Base-by-base conservation (phyloP, 2,797 vertebrate genomes). In the Alauda arvensis region DNA sequence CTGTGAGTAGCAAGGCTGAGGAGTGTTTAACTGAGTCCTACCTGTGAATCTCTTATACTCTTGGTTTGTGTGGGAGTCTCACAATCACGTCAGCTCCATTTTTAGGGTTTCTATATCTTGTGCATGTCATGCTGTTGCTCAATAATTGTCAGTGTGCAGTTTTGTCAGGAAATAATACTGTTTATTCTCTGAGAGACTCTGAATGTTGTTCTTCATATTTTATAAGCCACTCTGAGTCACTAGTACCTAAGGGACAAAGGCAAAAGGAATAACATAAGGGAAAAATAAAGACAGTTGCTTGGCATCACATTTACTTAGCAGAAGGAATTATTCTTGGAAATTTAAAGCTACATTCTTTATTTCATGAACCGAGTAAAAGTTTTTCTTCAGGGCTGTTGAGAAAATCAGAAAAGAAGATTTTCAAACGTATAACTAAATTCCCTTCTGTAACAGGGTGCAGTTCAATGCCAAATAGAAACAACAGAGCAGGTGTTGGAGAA, bases 181-280 rank as follows among this genome's bases (percentile, higher is more conserved):
- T 92, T 93, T 92, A 91, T 91, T 95, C 77, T 90, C 74, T 82
- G 62, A 84, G 46, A 95, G 55, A 53, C 25, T 90, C 75, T 83
- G 61, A 76, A 84, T 82, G 89, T 77, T 93, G 80, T 77, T 92
- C 55, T 93, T 93, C 55, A 87, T 91, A 89, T 93, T 95, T 93
- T 79, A 88, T 93, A 87, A 90, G 52, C 45, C 56, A 60, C 34
- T 83, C 93, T 93, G 86, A 94, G 67, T 93, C 91, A 94, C 59
- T 55, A 19, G 63, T 56, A 92, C 69, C 48, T 75, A 52, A 77
- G 84, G 72, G 84, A 93, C 70, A 76, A 87, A 87, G 71, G 37
- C 77, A 91, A 87, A 66, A 39, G 39, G 53, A 94, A 82, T 48
- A 84, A 76, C 14, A 37, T 80, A 79, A 74, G 49, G 39, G n/a